Conservation (phyloP, 1,140 invertebrate genomes). For the Pygmarrhopalites habei region DNA sequence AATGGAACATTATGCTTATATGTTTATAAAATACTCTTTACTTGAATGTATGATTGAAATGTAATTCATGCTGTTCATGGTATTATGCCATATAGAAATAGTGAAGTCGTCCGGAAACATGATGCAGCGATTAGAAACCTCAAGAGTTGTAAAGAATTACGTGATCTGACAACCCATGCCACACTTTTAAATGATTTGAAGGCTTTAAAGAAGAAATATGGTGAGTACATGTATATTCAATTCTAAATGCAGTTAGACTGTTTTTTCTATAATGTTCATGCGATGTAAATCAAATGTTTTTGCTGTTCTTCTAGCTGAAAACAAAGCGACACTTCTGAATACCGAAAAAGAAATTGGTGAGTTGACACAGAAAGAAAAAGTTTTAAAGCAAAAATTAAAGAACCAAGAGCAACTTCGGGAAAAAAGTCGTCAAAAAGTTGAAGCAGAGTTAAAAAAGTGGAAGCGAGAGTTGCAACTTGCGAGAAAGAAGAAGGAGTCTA, state of each 20-base stretch:
- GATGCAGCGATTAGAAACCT: neutral
- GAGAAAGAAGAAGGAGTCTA: slow-evolving; percentile 49
- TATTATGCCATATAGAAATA: slow-evolving; percentile 3
- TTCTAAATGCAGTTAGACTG: no score
- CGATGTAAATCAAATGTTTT: no score
- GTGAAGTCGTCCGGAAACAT: no score
- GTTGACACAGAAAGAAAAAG: neutral
- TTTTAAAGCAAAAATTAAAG: neutral
- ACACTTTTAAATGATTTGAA: neutral
- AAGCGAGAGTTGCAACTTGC: slow-evolving; percentile 31
- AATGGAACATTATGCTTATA: no score
- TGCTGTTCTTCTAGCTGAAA: no score
- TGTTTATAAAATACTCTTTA: no score
- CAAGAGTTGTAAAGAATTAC: neutral
- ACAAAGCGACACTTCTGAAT: no score
- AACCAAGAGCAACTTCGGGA: neutral
- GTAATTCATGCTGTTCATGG: no score
- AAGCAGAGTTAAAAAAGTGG: slow-evolving; percentile 13
- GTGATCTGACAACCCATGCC: no score
- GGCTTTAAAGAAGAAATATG: neutral
- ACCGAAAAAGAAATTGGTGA: slow-evolving; percentile 4
- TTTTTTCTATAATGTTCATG: no score
- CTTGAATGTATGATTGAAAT: no score
- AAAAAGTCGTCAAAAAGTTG: slow-evolving; percentile 12
- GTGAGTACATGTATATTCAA: no score